Evolutionary conservation across 2,888 invertebrate genomes (phyloP).

Genomic region (Pyrocoelia pectoralis): DNA sequence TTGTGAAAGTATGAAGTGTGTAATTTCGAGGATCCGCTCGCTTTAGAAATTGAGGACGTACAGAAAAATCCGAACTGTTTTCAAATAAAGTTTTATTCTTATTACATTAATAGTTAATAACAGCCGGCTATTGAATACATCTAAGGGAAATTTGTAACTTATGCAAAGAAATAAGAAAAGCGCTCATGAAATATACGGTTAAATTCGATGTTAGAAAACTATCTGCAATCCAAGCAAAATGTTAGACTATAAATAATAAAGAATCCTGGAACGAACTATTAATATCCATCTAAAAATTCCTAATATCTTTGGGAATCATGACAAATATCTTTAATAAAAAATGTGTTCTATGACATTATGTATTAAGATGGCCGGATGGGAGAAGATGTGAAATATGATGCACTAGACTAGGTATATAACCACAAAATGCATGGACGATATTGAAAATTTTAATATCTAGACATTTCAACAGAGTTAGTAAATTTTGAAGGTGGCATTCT

Average conservation of each 20-base stretch:
- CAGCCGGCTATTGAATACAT: too few species aligned
- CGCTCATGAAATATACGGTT: neutral
- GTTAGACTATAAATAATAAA: neutral
- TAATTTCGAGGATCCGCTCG: neutral
- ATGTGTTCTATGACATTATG: neutral
- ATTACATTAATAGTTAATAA: too few species aligned
- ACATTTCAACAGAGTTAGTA: neutral
- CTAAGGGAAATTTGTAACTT: neutral
- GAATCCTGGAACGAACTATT: neutral
- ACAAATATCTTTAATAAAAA: constrained; percentile 11
- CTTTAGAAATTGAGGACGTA: too few species aligned
- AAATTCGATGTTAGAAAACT: neutral
- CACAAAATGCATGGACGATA: neutral
- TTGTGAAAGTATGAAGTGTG: neutral
- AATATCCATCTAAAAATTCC: neutral
- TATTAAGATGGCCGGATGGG: too few species aligned
- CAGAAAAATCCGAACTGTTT: too few species aligned
- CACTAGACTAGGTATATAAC: too few species aligned
- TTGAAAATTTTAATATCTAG: neutral
- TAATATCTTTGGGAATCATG: constrained; percentile 6
- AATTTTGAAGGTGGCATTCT: constrained; percentile 8
- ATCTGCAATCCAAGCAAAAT: neutral
- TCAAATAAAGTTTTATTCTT: too few species aligned
- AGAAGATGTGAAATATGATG: neutral
- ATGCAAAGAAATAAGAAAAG: neutral